Evolutionary conservation across 2,113 vertebrate genomes (phyloP), one percentile per base, ranked within the genome.

Genomic region (Brachirus orientalis): DNA sequence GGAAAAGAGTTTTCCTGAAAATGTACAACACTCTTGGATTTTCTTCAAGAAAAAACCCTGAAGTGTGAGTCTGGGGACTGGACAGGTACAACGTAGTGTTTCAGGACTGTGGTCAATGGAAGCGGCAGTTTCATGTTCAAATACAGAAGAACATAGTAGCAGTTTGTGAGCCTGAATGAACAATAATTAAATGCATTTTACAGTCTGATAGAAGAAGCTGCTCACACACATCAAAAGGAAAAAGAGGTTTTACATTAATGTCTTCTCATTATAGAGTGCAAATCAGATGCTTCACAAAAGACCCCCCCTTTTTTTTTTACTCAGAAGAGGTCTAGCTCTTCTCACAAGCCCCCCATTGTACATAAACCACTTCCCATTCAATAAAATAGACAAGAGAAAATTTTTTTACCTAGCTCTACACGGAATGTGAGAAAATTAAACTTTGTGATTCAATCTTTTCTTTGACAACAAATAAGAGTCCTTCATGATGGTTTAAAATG

Each of bases 191-290:
- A 96, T 95, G 95, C 93, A 88, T 95, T 96, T 95, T 90, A 92
- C 85, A 95, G 93, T 93, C 86, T 79, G 94, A 97, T 93, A 92
- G 93, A 94, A 94, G 93, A 95, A 97, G 95, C 94, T 94, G 95
- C 94, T 95, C 94, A 95, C 94, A 94, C 94, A 96, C 93, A 92
- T 91, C 90, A 93, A 95, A 94, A 93, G 93, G 93, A 55, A 55
- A 54, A 92, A 93, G 82, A 95, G 91, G 94, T 84, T 95, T 93
- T 93, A 94, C 95, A 96, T 95, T 93, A 94, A 93, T 95, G 93
- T 94, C 81, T 92, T 95, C 94, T 96, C 93, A 94, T 95, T 95
- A 96, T 91, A 95, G 96, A 98, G 96, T 98, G 97, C 96, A 99
- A 98, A 97, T 95, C 93, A 94, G 94, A 94, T 95, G 94, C 93